These are phyloP conservation scores for Plutella xylostella DNA, from an alignment of 2,888 invertebrate genomes.

Conservation along the genomic window DNA sequence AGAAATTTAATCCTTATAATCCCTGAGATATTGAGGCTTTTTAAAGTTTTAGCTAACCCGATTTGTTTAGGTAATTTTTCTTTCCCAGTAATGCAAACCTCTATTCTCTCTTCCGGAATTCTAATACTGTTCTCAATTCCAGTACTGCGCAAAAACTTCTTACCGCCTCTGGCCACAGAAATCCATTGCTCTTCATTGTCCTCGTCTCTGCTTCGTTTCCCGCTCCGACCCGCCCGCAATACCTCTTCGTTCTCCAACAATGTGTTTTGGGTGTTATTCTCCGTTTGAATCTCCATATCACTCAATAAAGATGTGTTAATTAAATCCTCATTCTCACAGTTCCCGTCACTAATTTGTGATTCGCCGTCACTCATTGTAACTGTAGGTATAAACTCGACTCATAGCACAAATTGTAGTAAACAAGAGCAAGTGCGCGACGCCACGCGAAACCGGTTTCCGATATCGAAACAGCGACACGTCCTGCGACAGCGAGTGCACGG, in stretches of 20 bases:
- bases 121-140: neutral
- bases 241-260: neutral
- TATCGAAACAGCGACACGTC: too few species aligned
- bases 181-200: neutral
- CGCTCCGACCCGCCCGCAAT: neutral
- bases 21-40: neutral
- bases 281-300: neutral
- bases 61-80: constrained; percentile 6
- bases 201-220: neutral
- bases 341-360: too few species aligned
- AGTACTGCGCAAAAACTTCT: neutral
- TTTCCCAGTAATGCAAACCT: too few species aligned
- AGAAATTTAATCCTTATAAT: neutral
- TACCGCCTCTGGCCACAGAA: neutral
- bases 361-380: neutral
- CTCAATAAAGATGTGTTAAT: neutral
- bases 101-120: neutral
- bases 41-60: constrained; percentile 4
- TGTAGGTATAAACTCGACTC: too few species aligned
- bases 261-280: neutral
- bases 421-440: neutral
- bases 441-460: neutral
- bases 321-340: neutral
- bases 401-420: neutral
- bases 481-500: too few species aligned